Conservation (phyloP, 2,888 invertebrate species). For the Parnassius orleans region DNA sequence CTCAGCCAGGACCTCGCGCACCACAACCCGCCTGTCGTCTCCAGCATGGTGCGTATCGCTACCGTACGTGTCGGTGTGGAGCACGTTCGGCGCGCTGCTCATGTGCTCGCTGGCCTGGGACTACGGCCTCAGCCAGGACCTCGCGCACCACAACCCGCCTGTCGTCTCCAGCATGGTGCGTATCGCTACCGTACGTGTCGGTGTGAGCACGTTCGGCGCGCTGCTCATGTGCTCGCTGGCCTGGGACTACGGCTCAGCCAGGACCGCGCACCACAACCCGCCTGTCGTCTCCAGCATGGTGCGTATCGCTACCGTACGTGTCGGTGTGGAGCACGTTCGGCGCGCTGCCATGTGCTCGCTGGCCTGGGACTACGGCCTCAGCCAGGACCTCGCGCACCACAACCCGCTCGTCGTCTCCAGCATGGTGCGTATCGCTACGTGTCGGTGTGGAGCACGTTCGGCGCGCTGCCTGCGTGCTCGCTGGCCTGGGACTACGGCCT, state of each 20-base stretch:
- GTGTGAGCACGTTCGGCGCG: constrained; percentile 96
- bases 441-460: not conserved
- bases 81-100: constrained; percentile 53
- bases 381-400: constrained; percentile 84
- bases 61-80: not conserved
- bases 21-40: constrained; percentile 86
- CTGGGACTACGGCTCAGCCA: constrained; percentile 94
- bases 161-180: constrained; percentile 85
- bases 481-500: constrained; percentile 94
- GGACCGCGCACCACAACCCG: constrained; percentile 86
- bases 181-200: constrained; percentile 22
- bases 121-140: constrained; percentile 90
- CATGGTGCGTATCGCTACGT: constrained; percentile 75
- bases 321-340: not conserved
- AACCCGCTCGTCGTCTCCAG: constrained; percentile 87
- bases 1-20: constrained; percentile 86
- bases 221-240: constrained; percentile 93
- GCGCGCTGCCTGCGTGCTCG: constrained; percentile 86
- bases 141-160: constrained; percentile 86
- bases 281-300: constrained; percentile 86
- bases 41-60: constrained; percentile 82
- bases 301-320: constrained; percentile 32
- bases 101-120: constrained; percentile 95
- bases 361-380: constrained; percentile 93
- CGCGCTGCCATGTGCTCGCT: constrained; percentile 85